Conservation (phyloP, 30 jellyfish, hydroid and myxozoan species). For the Aurelia coerulea region DNA sequence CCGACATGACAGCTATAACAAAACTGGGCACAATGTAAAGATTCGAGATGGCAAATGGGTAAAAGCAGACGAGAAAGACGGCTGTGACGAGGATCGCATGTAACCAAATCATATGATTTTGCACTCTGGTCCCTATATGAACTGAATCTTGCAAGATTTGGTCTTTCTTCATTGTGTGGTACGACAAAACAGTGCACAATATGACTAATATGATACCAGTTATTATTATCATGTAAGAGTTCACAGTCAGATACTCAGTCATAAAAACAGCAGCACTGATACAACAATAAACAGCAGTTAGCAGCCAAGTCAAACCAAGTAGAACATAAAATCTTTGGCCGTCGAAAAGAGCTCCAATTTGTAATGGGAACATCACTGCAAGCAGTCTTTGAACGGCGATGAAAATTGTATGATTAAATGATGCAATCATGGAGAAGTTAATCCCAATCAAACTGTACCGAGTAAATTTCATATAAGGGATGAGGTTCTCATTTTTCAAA, state of each 20-base stretch:
- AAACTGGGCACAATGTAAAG: conserved; percentile 5
- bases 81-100: conserved; percentile 39
- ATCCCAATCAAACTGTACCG: neutral
- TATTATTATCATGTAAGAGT: conserved; percentile 7
- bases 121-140: neutral
- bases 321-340: conserved; percentile 4
- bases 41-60: conserved; percentile 40
- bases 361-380: conserved; percentile 32
- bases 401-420: conserved; percentile 36
- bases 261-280: conserved; percentile 9
- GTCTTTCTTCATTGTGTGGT: neutral
- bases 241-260: conserved; percentile 17
- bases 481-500: neutral
- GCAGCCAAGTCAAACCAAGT: conserved; percentile 9
- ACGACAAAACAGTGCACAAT: conserved; percentile 5
- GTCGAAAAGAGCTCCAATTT: conserved; percentile 7
- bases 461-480: neutral
- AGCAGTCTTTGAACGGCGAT: conserved; percentile 43
- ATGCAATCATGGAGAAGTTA: conserved; percentile 29
- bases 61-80: conserved; percentile 34
- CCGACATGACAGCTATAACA: conserved; percentile 5
- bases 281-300: conserved; percentile 3
- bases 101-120: conserved; percentile 14
- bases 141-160: neutral
- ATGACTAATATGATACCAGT: neutral